These are phyloP conservation scores for Hippoglossus stenolepis DNA, from an alignment of 2,113 vertebrate species.

Conservation along the genomic window DNA sequence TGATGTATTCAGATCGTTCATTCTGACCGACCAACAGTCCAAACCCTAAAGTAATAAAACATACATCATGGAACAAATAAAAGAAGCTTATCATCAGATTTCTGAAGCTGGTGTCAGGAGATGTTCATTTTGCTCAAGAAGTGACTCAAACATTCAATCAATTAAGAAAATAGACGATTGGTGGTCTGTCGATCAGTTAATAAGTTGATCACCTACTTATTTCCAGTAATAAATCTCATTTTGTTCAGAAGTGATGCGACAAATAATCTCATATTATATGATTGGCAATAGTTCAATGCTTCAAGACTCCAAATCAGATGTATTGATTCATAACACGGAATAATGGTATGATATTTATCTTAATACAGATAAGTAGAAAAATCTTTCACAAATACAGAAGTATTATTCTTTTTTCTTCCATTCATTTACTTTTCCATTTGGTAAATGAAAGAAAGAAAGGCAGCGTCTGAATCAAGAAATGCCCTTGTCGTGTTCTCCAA, in stretches of 20 bases:
- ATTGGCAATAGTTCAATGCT: background rate
- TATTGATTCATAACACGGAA: background rate
- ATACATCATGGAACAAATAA: background rate
- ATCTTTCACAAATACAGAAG: background rate
- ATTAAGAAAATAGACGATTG: background rate
- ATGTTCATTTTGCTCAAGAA: background rate
- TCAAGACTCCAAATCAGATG: background rate
- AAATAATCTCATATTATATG: background rate
- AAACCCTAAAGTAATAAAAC: too few relatives aligned
- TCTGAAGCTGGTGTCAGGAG: background rate
- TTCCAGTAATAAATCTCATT: background rate
- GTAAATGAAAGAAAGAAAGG: conserved; percentile 12
- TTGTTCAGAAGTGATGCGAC: background rate
- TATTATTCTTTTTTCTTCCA: background rate
- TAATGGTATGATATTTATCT: background rate
- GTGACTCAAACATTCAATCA: background rate
- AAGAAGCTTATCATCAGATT: background rate
- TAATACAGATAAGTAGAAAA: background rate
- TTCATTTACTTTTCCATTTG: background rate
- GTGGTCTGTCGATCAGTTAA: background rate
- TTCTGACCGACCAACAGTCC: too few relatives aligned
- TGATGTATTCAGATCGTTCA: background rate
- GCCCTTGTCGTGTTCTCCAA: conserved; percentile 73
- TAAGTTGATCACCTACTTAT: background rate
- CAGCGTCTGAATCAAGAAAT: conserved; percentile 37